These are phyloP conservation scores for Helostoma temminkii DNA, from an alignment of 2,797 vertebrate genomes.

Conservation along the genomic window DNA sequence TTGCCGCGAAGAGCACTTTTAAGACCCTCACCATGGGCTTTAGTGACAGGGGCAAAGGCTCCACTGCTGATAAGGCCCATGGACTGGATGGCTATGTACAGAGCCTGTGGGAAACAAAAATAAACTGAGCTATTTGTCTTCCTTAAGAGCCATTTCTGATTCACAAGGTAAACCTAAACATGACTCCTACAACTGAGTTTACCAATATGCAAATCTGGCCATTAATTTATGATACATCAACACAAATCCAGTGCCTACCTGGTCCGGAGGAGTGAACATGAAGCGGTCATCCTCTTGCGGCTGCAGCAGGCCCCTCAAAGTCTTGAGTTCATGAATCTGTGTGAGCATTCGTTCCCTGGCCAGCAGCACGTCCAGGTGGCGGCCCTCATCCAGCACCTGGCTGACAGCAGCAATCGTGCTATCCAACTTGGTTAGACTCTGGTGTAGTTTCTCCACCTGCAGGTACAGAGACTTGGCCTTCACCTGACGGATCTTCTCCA, in stretches of 20 bases:
- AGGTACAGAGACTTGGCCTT: slow-evolving; percentile 98
- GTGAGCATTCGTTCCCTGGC: slow-evolving; percentile 96
- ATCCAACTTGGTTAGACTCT: slow-evolving; percentile 95
- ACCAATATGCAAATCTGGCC: background rate
- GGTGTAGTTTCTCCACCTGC: slow-evolving; percentile 97
- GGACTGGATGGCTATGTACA: slow-evolving; percentile 95
- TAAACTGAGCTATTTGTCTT: background rate
- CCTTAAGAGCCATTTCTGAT: background rate
- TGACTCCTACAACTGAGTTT: too few relatives aligned
- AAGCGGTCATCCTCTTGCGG: slow-evolving; percentile 96
- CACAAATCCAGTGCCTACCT: slow-evolving; percentile 66
- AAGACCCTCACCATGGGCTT: slow-evolving; percentile 95
- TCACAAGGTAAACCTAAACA: background rate
- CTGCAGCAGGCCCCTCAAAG: slow-evolving; percentile 91
- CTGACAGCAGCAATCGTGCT: slow-evolving; percentile 96
- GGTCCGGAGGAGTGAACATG: slow-evolving; percentile 97
- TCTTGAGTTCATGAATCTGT: slow-evolving; percentile 97
- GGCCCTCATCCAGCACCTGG: slow-evolving; percentile 96
- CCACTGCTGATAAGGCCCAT: slow-evolving; percentile 97
- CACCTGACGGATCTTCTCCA: slow-evolving; percentile 99
- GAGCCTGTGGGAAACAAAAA: slow-evolving; percentile 71
- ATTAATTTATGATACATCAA: background rate
- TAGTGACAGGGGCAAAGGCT: slow-evolving; percentile 94
- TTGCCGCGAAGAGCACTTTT: slow-evolving; percentile 94
- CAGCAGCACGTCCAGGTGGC: slow-evolving; percentile 93